Evolutionary conservation across 1,140 invertebrate genomes (phyloP).

Genomic region (Myzus persicae): DNA sequence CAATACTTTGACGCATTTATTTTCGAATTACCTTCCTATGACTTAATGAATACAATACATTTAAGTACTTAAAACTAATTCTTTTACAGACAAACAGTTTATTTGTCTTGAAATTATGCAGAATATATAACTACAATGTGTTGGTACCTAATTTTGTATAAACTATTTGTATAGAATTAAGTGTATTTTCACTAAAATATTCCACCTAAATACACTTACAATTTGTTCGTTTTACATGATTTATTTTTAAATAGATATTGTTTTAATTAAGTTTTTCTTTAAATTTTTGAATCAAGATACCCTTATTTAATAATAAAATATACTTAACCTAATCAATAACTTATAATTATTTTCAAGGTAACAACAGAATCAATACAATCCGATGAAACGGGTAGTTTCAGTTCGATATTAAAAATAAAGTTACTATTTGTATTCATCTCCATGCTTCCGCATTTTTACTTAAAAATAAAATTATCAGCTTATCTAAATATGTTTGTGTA

Average conservation of each 20-base stretch:
- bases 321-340: not conserved
- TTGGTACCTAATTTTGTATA: not conserved
- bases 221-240: not conserved
- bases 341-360: not conserved
- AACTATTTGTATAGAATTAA: not conserved
- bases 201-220: not conserved
- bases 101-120: too few relatives aligned
- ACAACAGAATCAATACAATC: not conserved
- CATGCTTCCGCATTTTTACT: not conserved
- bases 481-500: not conserved
- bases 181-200: not conserved
- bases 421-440: not conserved
- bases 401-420: not conserved
- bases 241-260: not conserved
- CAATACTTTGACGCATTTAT: not conserved
- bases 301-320: not conserved
- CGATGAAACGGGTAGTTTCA: not conserved
- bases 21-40: not conserved
- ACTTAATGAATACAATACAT: not conserved
- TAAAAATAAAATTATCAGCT: not conserved
- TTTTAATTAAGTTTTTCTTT: not conserved
- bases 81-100: not conserved
- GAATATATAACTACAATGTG: not conserved
- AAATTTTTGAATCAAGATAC: not conserved
- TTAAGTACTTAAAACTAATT: conserved; percentile 3